These are phyloP conservation scores for Caenorhabditis wallacei DNA, from an alignment of 2,888 invertebrate species.

Conservation along the genomic window DNA sequence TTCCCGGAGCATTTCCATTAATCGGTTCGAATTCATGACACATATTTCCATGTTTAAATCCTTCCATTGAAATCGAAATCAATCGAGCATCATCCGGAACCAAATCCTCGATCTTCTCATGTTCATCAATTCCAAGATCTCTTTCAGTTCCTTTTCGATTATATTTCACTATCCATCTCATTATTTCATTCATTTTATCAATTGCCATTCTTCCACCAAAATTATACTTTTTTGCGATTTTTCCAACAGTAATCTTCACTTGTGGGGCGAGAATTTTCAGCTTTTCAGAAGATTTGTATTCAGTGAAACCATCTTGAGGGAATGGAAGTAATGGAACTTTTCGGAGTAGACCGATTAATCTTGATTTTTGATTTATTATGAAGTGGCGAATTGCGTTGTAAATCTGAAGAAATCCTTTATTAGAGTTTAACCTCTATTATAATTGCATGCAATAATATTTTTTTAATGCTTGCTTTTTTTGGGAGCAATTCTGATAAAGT, in stretches of 20 bases:
- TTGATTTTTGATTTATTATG: constrained; percentile 18
- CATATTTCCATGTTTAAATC: neutral
- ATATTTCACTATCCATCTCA: constrained; percentile 25
- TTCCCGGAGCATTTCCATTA: neutral
- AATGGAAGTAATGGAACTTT: constrained; percentile 17
- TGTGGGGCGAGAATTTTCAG: constrained; percentile 1
- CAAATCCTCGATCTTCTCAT: constrained; percentile 16
- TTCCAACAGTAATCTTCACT: neutral
- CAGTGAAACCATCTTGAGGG: constrained; percentile 13
- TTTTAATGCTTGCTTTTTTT: too few species aligned
- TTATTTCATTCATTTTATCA: constrained; percentile 24
- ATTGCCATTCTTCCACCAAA: constrained; percentile 4
- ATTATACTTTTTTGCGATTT: neutral
- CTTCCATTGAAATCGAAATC: constrained; percentile 9
- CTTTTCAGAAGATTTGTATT: constrained; percentile 6
- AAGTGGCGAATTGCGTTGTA: constrained; percentile 21
- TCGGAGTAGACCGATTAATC: constrained; percentile 7
- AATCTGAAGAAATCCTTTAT: neutral
- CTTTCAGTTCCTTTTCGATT: neutral
- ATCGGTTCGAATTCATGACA: constrained; percentile 17
- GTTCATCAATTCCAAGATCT: neutral
- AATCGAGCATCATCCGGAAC: neutral
- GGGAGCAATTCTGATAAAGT: too few species aligned
- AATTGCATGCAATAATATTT: too few species aligned
- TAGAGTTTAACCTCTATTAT: too few species aligned